These are phyloP conservation scores for Lutjanus erythropterus DNA, from an alignment of 2,113 vertebrate species.

Conservation along the genomic window DNA sequence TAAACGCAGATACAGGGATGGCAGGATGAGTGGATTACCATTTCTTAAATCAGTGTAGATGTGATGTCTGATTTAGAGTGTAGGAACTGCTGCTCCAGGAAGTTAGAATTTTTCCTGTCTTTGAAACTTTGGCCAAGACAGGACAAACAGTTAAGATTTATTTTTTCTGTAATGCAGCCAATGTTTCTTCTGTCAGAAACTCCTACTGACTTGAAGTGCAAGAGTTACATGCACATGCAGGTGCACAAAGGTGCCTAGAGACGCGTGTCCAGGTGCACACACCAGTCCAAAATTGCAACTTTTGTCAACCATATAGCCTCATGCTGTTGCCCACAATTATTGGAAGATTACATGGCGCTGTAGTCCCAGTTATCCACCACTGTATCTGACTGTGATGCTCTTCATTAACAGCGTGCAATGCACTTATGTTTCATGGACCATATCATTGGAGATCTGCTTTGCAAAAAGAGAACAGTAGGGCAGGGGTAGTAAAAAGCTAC, in stretches of 20 bases:
- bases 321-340: constrained; percentile 61
- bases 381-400: constrained; percentile 65
- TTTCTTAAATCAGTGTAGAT: too few species aligned
- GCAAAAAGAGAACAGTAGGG: constrained; percentile 43
- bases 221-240: background rate
- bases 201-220: background rate
- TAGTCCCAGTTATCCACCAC: constrained; percentile 51
- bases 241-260: background rate
- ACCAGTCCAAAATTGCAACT: background rate
- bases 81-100: too few species aligned
- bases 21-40: too few species aligned
- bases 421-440: constrained; percentile 76
- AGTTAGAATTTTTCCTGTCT: too few species aligned
- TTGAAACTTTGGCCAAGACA: too few species aligned
- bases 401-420: constrained; percentile 75
- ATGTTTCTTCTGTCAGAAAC: too few species aligned
- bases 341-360: constrained; percentile 62
- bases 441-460: constrained; percentile 70
- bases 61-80: too few species aligned
- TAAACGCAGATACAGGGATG: too few species aligned
- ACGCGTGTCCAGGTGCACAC: constrained; percentile 1
- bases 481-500: constrained; percentile 15
- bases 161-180: too few species aligned
- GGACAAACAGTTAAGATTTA: too few species aligned
- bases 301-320: constrained; percentile 12